phyloP scores from a whole-genome alignment of 2,113 vertebrate species.

The Cyrtonyx montezumae region DNA sequence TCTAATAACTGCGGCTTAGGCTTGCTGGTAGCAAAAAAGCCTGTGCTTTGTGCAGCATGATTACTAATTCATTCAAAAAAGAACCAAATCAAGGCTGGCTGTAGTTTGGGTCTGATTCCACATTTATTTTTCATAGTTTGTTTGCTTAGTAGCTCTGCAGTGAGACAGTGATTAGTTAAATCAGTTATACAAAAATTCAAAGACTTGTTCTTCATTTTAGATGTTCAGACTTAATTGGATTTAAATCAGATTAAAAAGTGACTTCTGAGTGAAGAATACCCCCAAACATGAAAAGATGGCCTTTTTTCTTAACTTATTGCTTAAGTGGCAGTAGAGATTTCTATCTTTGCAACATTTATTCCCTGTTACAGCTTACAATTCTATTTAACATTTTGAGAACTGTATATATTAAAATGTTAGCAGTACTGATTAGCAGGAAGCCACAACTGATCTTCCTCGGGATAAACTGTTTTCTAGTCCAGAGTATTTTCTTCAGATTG shows the following conservation, averaged over 20 bases:
- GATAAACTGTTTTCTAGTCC: not conserved
- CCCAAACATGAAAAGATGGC: conserved; percentile 45
- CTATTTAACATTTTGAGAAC: conserved; percentile 12
- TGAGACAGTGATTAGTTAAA: conserved; percentile 44
- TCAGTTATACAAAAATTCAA: conserved; percentile 65
- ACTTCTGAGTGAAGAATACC: conserved; percentile 58
- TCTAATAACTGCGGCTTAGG: not conserved
- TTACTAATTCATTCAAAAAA: conserved; percentile 56
- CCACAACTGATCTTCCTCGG: not conserved
- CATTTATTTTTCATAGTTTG: conserved; percentile 42
- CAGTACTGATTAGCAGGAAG: not conserved
- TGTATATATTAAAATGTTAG: not conserved
- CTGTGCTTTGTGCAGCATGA: not conserved
- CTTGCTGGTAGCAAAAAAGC: not conserved
- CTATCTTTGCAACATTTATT: conserved; percentile 40
- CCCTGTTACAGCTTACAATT: not conserved
- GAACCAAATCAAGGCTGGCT: conserved; percentile 17
- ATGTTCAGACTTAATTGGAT: conserved; percentile 68
- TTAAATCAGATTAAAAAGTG: conserved; percentile 66
- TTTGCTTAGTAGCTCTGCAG: conserved; percentile 27
- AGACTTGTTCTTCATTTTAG: conserved; percentile 57
- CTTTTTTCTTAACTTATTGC: conserved; percentile 25
- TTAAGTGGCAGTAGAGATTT: conserved; percentile 42
- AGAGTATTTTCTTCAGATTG: not conserved
- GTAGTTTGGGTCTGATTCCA: conserved; percentile 38